Conservation (phyloP, 2,113 vertebrate genomes). For the Lepidothrix coronata region DNA sequence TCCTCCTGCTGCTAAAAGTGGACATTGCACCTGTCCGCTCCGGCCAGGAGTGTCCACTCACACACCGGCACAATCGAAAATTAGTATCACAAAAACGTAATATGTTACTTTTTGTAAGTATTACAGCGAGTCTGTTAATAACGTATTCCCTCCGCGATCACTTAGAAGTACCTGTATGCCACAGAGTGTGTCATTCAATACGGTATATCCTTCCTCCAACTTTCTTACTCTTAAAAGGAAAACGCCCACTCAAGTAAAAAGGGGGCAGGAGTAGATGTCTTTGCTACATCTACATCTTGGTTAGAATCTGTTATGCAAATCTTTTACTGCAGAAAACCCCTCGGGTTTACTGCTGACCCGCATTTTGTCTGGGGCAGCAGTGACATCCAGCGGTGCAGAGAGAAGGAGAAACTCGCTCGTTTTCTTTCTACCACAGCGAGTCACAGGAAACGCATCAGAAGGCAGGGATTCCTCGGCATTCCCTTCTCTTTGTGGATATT, state of each 20-base stretch:
- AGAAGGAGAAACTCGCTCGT: background rate
- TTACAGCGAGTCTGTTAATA: background rate
- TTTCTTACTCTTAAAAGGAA: background rate
- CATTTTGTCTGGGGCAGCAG: background rate
- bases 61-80: background rate
- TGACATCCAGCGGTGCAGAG: slow-evolving; percentile 34
- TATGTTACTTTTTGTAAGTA: background rate
- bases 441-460: background rate
- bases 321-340: background rate
- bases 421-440: background rate
- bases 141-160: background rate
- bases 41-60: rapidly evolving
- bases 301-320: background rate
- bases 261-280: background rate
- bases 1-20: background rate
- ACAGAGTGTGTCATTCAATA: background rate
- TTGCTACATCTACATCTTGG: too few species aligned
- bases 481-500: background rate
- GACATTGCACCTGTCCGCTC: background rate
- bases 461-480: background rate
- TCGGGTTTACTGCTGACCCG: background rate
- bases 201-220: background rate
- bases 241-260: background rate
- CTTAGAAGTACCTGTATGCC: background rate
- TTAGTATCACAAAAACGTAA: background rate